Base-by-base conservation (phyloP, 2,888 invertebrate species). In the Spisula subtruncata region DNA sequence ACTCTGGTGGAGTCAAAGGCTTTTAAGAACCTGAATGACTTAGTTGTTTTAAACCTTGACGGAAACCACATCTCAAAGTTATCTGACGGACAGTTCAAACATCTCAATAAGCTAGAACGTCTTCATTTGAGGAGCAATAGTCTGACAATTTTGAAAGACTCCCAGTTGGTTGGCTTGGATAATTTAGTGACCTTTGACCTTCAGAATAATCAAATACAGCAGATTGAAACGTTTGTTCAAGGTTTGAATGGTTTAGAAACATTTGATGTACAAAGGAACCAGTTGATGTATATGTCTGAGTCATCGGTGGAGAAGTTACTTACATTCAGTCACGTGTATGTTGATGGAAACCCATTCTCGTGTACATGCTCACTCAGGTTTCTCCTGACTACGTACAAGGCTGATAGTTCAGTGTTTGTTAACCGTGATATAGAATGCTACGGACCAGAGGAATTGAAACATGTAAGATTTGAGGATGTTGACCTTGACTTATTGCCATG, bases 341-440 rank as follows among this genome's bases (percentile, higher is more conserved):
- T 95, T 5, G 87, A 91, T 56, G 83, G 87, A 86, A 96, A 96
- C 87, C 94, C 94, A n/a, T 93, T 94, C 51, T 94, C 95, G n/a
- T 96, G 96, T 84, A 94, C 95, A 5, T 96, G 96, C 92, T 93
- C 89, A 51, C 81, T 95, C 16, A 41, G 25, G 16, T 66, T 84
- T 10, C 86, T 96, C n/a, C 85, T 92, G 16, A n/a, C 81, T 12
- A 48, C 92, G 32, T 10, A 94, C 10, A 83, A 90, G 0, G 79
- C 29, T n/a, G 75, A 88, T 25, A 51, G 90, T 16, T n/a, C 83
- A 2, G 85, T 83, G 18, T 87, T 94, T 48, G 32, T 35, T 35
- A 83, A 83, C 48, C 66, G 88, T 12, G 32, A 85, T 18, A 87
- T 94, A 2, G 86, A 84, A 10, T 96, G 96, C 87, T 20, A 85